Percentiles rank a stretch among this genome's conserved stretches.
phyloP scores from a whole-genome alignment of 2,888 invertebrate species.

The Choreutis nemorana region DNA sequence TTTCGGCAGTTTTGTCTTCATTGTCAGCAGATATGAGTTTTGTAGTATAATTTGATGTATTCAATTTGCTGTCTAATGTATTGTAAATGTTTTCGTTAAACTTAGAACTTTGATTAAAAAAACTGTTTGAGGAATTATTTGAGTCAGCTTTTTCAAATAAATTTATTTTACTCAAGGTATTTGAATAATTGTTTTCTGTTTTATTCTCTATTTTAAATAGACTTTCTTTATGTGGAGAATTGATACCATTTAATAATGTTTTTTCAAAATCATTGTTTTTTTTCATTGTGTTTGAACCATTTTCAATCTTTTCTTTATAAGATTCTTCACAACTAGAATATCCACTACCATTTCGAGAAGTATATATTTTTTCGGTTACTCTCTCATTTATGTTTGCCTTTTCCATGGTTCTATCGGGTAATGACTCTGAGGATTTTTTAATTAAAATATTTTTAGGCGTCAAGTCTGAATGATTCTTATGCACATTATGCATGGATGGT shows the following conservation, averaged over 20 bases:
- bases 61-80: slow-evolving; percentile 11
- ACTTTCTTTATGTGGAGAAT: slow-evolving; percentile 22
- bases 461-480: slow-evolving; percentile 21
- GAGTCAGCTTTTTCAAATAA: slow-evolving; percentile 39
- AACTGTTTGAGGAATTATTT: slow-evolving; percentile 19
- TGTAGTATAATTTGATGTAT: slow-evolving; percentile 8
- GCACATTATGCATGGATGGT: slow-evolving; percentile 25
- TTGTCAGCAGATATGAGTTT: slow-evolving; percentile 18
- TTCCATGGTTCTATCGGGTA: no score
- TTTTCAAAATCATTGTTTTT: slow-evolving; percentile 33
- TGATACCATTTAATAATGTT: slow-evolving; percentile 32
- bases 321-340: slow-evolving; percentile 34
- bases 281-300: slow-evolving; percentile 26
- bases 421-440: no score
- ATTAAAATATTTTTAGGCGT: slow-evolving; percentile 23
- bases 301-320: slow-evolving; percentile 35
- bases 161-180: slow-evolving; percentile 46
- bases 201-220: slow-evolving; percentile 27
- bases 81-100: slow-evolving; percentile 17
- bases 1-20: slow-evolving; percentile 21
- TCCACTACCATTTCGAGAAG: slow-evolving; percentile 28
- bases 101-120: no score
- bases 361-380: slow-evolving; percentile 22
- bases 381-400: no score
- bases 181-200: slow-evolving; percentile 33